Base-by-base conservation (phyloP, 2,888 invertebrate genomes). In the Endomychus coccineus region DNA sequence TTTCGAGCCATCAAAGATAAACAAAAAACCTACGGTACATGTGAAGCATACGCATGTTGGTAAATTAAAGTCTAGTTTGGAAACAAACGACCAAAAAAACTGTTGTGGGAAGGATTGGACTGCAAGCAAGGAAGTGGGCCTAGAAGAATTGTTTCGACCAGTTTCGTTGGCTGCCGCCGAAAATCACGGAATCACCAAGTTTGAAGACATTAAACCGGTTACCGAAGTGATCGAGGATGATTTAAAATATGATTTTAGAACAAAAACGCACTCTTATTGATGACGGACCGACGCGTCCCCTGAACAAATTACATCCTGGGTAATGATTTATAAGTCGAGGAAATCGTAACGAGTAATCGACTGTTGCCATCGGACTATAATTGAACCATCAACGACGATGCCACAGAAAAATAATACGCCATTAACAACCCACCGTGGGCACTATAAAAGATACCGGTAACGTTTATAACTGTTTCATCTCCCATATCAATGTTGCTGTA, bases 221-320 rank as follows among this genome's bases (percentile, higher is more conserved):
- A 56, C 48, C 6, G 64, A 63, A 45, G 50, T 58, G 36, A 59
- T 56, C 38, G 56, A 61, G 34, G 61, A 50, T 35, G 64, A 64
- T 47, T 42, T 62, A 12, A 60, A 60, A 45, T 63, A 62, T 45
- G 64, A 64, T 52, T 64, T 64, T 48, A 54, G 61, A 44, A 64
- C 62, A 28, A 59, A 58, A 44, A 59, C 53, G 7, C 62, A 62
- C 48, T 57, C 52, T 10, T 27, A 54, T 17, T 38, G 50, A 45
- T 29, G 35, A 30, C 21, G 9, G 16, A 34, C 3, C 4, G 23
- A 5, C 16, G 34, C 11, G 27, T 7, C 15, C 21, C 5, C 6
- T 21, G 16, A 21, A 10, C 21, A n/a, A 12, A 30, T 30, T 17
- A 17, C 23, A 6, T n/a, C 14, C n/a, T n/a, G n/a, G n/a, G n/a